A percentile compares a stretch with the other conserved stretches of the same genome.
Evolutionary conservation across 2,888 invertebrate species (phyloP).

Genomic region (Hemaris fuciformis): DNA sequence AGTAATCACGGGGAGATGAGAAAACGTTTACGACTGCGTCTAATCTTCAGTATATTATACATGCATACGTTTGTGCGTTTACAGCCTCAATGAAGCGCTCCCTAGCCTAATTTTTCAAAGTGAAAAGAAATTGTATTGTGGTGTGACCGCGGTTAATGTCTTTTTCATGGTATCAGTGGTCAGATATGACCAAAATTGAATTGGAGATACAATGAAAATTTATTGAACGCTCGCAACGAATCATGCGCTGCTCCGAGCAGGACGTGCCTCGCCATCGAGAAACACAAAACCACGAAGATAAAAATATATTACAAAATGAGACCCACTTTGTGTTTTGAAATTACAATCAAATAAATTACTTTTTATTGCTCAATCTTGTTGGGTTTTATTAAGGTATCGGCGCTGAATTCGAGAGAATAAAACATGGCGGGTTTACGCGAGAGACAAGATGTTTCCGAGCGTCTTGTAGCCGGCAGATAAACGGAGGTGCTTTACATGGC

Average conservation of each 20-base stretch:
- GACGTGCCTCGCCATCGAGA: constrained; percentile 68
- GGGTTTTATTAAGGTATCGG: constrained; percentile 81
- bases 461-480: constrained; percentile 55
- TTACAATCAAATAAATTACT: constrained; percentile 82
- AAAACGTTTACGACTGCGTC: background rate
- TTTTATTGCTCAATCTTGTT: constrained; percentile 82
- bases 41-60: background rate
- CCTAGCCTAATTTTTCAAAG: background rate
- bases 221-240: constrained; percentile 58
- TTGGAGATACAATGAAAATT: constrained; percentile 58
- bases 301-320: constrained; percentile 81
- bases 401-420: constrained; percentile 74
- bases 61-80: background rate
- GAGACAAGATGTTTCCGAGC: constrained; percentile 65
- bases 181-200: constrained; percentile 62
- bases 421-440: constrained; percentile 78
- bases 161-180: constrained; percentile 55
- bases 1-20: constrained; percentile 17
- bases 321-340: constrained; percentile 80
- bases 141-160: constrained; percentile 54
- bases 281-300: constrained; percentile 79
- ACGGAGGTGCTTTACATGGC: constrained; percentile 66
- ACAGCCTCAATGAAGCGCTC: background rate
- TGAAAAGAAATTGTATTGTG: constrained; percentile 38
- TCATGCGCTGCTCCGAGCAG: constrained; percentile 55